Conservation (phyloP, 2,797 vertebrate genomes). For the Tadarida brasiliensis region DNA sequence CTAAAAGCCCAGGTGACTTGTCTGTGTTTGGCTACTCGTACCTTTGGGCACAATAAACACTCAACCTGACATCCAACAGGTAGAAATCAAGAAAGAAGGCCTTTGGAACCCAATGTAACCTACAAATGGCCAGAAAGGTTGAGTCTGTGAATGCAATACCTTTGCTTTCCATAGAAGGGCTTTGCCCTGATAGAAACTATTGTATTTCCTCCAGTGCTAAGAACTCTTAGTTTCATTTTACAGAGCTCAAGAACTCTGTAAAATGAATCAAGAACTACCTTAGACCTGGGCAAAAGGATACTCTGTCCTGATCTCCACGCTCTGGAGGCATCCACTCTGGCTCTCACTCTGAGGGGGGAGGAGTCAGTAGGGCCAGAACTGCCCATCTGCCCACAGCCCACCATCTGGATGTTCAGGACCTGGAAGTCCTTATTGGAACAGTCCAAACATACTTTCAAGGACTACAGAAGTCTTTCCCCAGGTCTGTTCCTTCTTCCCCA, state of each 20-base stretch:
- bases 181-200: neutral
- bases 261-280: neutral
- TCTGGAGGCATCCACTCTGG: neutral
- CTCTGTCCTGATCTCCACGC: too few relatives aligned
- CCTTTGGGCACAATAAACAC: neutral
- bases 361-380: neutral
- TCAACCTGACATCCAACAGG: neutral
- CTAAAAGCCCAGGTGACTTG: neutral
- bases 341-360: neutral
- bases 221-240: neutral
- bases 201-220: neutral
- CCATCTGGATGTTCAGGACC: neutral
- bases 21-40: neutral
- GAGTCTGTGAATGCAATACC: neutral
- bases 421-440: neutral
- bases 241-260: too few relatives aligned
- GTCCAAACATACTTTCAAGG: neutral
- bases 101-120: neutral
- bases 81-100: constrained; percentile 42
- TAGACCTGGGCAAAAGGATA: neutral
- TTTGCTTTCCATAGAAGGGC: neutral
- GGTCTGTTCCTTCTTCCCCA: neutral
- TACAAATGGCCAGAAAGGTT: neutral
- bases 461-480: neutral
- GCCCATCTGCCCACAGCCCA: neutral